phyloP scores from a whole-genome alignment of 1,140 invertebrate genomes.

The Diorhabda carinulata region DNA sequence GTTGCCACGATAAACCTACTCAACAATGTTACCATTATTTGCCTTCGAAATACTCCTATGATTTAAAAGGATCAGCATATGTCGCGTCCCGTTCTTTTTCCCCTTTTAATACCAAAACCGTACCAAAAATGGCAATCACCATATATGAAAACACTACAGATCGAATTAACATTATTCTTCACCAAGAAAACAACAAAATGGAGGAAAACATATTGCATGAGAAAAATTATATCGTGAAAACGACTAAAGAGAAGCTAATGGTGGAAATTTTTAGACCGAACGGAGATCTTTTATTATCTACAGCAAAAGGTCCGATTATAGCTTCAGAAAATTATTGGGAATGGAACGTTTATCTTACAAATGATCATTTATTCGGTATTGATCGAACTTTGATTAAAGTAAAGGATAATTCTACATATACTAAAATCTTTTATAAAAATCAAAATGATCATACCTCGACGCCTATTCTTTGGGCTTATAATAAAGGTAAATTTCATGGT shows the following conservation, averaged over 20 bases:
- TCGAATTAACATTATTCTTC: slow-evolving; percentile 19
- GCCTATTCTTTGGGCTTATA: slow-evolving; percentile 43
- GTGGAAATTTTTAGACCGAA: slow-evolving; percentile 22
- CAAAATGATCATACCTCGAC: slow-evolving; percentile 31
- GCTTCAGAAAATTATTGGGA: slow-evolving; percentile 48
- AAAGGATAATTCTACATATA: slow-evolving; percentile 7
- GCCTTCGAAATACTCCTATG: slow-evolving; percentile 36
- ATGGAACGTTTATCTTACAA: slow-evolving; percentile 45
- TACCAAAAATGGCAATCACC: slow-evolving; percentile 8
- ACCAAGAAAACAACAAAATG: slow-evolving; percentile 4
- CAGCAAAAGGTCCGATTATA: slow-evolving; percentile 46
- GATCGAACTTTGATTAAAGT: slow-evolving; percentile 32
- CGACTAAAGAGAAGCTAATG: slow-evolving; percentile 18
- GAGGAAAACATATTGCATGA: not conserved
- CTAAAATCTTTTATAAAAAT: slow-evolving; percentile 40
- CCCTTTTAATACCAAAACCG: slow-evolving; percentile 13
- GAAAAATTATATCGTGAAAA: slow-evolving; percentile 7
- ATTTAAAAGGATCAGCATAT: slow-evolving; percentile 12
- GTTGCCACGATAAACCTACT: slow-evolving; percentile 36
- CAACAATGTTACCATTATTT: slow-evolving; percentile 37
- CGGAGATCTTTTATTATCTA: slow-evolving; percentile 40
- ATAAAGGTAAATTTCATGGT: slow-evolving; percentile 42
- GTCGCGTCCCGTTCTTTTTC: slow-evolving; percentile 4
- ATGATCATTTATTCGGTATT: slow-evolving; percentile 40
- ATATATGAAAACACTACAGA: slow-evolving; percentile 20